Base-by-base conservation (phyloP, 92 coral and sea anemone genomes). In the Paramuricea clavata region DNA sequence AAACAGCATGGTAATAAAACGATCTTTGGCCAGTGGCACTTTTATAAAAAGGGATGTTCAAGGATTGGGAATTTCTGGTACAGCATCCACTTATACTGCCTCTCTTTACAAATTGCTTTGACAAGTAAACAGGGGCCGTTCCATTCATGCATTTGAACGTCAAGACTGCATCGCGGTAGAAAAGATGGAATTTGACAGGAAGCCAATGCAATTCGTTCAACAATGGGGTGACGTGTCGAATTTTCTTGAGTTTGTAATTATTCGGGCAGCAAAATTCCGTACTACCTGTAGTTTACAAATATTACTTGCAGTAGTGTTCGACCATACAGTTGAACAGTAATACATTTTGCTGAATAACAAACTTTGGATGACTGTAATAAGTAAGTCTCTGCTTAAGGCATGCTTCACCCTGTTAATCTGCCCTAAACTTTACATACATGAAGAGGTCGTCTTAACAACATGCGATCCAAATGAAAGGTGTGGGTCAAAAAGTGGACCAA, bases 171-270 rank as follows among this genome's bases (percentile, higher is more conserved):
- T 86, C 78, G 7, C 75, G 68, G 52, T 62, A 77, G 78, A 30
- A 77, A 13, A 78, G 54, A 49, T 77, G 60, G 39, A 42, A 34
- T 9, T 60, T 85, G 6, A 74, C 88, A 21, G 82, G 82, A 42
- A 85, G 11, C 75, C 83, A 85, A 71, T 43, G 75, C 32, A 86
- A 50, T 72, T 85, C 88, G 33, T 83, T 82, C 30, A 65, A 65
- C 61, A 52, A 52, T 3, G 61, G 61, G 21, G 6, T 52, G 21
- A 6, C 3, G 21, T 6, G 21, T 52, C 61, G 21, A 52, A 52
- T 52, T 17, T 52, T 21, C 61, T 52, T 13, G 61, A 52, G 6
- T 6, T 52, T 2, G 61, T 52, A 52, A 52, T 52, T 2, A 52
- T 52, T 52, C 21, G 61, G 21, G 21, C 21, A 52, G 61, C 61